Conservation (phyloP, 2,888 invertebrate genomes). For the Cataglyphis cursor region DNA sequence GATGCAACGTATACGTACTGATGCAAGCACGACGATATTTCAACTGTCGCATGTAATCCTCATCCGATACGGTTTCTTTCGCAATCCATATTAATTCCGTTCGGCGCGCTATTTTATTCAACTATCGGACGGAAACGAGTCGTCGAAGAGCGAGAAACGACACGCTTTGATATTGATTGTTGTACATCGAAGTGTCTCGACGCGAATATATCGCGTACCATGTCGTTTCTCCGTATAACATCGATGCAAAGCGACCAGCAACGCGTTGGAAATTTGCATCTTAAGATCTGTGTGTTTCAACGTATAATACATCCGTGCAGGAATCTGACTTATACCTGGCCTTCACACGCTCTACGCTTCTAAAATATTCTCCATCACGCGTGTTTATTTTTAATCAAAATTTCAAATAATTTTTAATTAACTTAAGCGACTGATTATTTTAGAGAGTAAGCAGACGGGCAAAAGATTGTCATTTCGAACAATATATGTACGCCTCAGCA, state of each 20-base stretch:
- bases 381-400: background rate
- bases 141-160: conserved; percentile 22
- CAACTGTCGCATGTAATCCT: background rate
- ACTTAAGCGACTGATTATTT: background rate
- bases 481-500: background rate
- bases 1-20: background rate
- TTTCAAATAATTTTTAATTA: background rate
- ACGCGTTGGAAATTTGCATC: conserved; percentile 22
- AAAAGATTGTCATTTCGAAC: background rate
- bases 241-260: conserved; percentile 3
- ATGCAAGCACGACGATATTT: conserved; percentile 16
- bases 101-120: conserved; percentile 1
- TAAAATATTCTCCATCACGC: background rate
- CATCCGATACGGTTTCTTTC: conserved; percentile 21
- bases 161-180: conserved; percentile 15
- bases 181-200: conserved; percentile 15
- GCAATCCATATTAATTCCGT: conserved; percentile 16
- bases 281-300: background rate
- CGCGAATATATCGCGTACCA: background rate
- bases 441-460: background rate
- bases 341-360: background rate
- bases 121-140: conserved; percentile 10
- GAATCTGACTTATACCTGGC: background rate
- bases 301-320: background rate
- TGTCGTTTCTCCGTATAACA: background rate